Evolutionary conservation across 2,888 invertebrate species (phyloP).

Genomic region (Epistrophe grossulariae): DNA sequence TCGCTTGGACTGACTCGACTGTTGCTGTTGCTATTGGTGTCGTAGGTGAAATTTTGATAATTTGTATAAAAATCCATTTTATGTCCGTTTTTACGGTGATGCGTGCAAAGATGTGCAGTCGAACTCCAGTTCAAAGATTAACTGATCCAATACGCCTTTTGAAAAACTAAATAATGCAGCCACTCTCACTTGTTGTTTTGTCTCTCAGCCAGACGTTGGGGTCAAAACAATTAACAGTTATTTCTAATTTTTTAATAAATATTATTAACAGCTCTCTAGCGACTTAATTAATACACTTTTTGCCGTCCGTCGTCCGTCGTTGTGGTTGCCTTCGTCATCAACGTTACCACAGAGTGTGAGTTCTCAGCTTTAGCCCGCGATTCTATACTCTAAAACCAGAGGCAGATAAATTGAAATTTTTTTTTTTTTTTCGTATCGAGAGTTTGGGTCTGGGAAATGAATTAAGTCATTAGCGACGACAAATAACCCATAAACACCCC

Average conservation of each 20-base stretch:
- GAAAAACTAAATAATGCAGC: conserved; percentile 20
- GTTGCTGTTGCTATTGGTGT: conserved; percentile 57
- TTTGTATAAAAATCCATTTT: conserved; percentile 77
- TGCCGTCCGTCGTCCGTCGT: not conserved
- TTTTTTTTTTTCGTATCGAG: conserved; percentile 30
- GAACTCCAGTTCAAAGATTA: conserved; percentile 68
- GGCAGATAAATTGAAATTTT: conserved; percentile 36
- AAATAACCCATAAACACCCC: conserved; percentile 82
- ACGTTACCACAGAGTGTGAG: conserved; percentile 15
- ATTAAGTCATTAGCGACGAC: conserved; percentile 84
- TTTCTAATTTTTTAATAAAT: conserved; percentile 76
- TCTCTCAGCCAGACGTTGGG: conserved; percentile 57
- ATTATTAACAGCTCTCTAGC: conserved; percentile 68
- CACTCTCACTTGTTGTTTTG: conserved; percentile 55
- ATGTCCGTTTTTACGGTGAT: not conserved
- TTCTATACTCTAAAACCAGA: conserved; percentile 41
- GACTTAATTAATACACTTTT: conserved; percentile 68
- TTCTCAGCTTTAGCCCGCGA: conserved; percentile 34
- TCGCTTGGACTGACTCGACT: conserved; percentile 78
- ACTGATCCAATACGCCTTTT: conserved; percentile 56
- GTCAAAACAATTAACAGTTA: conserved; percentile 77
- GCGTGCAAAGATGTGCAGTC: conserved; percentile 29
- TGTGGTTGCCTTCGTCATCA: not conserved
- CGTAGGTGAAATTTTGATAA: conserved; percentile 58
- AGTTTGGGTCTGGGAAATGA: conserved; percentile 82